Conservation (phyloP, 2,888 invertebrate species). For the Tachina grossa region DNA sequence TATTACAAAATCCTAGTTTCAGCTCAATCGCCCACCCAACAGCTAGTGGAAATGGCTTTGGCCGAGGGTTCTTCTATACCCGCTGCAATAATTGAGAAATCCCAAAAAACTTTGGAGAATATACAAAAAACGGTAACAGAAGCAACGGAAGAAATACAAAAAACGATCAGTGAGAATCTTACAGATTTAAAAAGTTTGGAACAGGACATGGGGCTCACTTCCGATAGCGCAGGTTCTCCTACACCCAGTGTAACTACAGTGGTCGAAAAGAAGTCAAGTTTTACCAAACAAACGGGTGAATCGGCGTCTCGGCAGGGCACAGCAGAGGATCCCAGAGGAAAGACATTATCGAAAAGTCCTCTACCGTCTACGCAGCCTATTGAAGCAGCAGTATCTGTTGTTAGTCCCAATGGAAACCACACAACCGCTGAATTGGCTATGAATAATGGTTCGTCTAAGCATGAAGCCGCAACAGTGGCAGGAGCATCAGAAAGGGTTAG, state of each 20-base stretch:
- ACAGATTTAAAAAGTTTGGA: conserved; percentile 80
- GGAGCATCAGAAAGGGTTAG: conserved; percentile 81
- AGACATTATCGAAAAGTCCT: conserved; percentile 76
- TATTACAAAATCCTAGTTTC: background rate
- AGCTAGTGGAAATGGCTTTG: conserved; percentile 77
- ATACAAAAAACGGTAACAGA: conserved; percentile 80
- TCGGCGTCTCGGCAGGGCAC: conserved; percentile 75
- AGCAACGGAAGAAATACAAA: conserved; percentile 81
- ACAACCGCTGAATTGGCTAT: conserved; percentile 21
- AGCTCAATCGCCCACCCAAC: conserved; percentile 83
- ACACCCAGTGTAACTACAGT: conserved; percentile 77
- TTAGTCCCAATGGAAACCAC: conserved; percentile 73
- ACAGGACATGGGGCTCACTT: conserved; percentile 77
- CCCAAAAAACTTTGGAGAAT: conserved; percentile 79
- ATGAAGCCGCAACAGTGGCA: conserved; percentile 49
- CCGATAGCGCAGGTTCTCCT: conserved; percentile 75
- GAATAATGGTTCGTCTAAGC: conserved; percentile 54
- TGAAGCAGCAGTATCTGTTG: conserved; percentile 81
- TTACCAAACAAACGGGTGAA: conserved; percentile 64
- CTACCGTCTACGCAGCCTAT: conserved; percentile 80
- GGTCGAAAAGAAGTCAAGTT: conserved; percentile 73
- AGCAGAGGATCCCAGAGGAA: conserved; percentile 73
- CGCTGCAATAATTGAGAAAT: conserved; percentile 78
- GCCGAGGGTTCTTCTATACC: conserved; percentile 58
- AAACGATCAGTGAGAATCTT: conserved; percentile 81